Evolutionary conservation across 2,797 vertebrate species (phyloP).

Genomic region (Cynodonichthys magdalenae): DNA sequence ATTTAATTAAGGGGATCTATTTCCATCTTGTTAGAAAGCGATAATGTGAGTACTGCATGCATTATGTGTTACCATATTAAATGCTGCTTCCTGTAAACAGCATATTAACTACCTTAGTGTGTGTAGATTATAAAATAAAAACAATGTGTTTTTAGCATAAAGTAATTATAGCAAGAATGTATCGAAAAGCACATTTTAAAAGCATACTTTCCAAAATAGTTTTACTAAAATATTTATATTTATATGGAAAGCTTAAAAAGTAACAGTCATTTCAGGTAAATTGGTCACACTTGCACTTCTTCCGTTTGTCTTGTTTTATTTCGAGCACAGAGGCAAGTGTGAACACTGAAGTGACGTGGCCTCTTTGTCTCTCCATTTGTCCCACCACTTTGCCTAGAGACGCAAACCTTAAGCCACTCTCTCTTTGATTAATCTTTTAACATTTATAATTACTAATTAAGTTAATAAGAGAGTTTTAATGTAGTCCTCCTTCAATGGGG

Average conservation of each 20-base stretch:
- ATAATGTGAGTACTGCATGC: constrained; percentile 72
- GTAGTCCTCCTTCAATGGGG: constrained; percentile 88
- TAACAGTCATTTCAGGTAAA: constrained; percentile 27
- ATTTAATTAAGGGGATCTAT: constrained; percentile 81
- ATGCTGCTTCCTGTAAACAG: constrained; percentile 58
- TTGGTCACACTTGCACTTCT: constrained; percentile 29
- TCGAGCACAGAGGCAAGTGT: constrained; percentile 53
- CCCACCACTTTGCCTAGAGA: constrained; percentile 81
- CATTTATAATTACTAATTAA: constrained; percentile 98
- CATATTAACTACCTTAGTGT: constrained; percentile 45
- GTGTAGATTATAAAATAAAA: constrained; percentile 40
- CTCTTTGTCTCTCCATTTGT: constrained; percentile 88
- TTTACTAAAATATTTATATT: background rate
- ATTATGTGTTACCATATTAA: constrained; percentile 73
- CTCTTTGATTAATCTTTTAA: constrained; percentile 98
- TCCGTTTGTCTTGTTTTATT: constrained; percentile 50
- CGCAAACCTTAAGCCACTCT: constrained; percentile 92
- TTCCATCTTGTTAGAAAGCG: constrained; percentile 80
- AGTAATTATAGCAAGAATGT: constrained; percentile 1
- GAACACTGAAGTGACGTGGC: constrained; percentile 82
- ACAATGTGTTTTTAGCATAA: constrained; percentile 12
- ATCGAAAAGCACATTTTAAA: background rate
- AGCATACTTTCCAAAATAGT: background rate
- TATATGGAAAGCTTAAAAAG: background rate
- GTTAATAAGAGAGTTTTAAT: constrained; percentile 95